Evolutionary conservation across 2,797 vertebrate species (phyloP).

Genomic region (Ctenochaetus hawaiiensis): DNA sequence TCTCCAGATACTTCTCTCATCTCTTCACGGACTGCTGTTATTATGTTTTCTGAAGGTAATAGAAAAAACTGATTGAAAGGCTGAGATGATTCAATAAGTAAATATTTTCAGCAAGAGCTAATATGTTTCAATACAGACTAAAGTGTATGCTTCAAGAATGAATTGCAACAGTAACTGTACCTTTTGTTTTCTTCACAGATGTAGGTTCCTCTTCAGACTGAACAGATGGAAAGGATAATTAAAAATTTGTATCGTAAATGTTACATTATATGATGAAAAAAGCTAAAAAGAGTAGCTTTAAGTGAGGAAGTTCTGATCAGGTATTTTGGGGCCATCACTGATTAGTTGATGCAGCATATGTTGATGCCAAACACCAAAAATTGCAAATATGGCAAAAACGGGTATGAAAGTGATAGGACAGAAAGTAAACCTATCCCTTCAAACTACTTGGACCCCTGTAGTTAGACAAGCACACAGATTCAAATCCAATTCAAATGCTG

Average conservation of each 20-base stretch:
- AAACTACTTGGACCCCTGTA: too few species aligned
- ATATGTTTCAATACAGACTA: neutral
- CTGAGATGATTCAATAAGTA: neutral
- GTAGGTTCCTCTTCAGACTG: constrained; percentile 79
- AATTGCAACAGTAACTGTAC: constrained; percentile 50
- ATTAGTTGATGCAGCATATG: too few species aligned
- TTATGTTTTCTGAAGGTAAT: constrained; percentile 65
- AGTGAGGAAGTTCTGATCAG: too few species aligned
- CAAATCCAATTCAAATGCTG: too few species aligned
- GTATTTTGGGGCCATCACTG: too few species aligned
- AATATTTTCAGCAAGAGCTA: neutral
- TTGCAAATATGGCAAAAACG: too few species aligned
- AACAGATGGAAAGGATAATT: constrained; percentile 32
- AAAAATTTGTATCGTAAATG: neutral
- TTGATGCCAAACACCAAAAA: too few species aligned
- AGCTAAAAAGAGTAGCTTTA: neutral
- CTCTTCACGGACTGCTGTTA: constrained; percentile 54
- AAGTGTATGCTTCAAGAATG: neutral
- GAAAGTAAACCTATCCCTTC: too few species aligned
- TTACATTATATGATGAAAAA: constrained; percentile 12
- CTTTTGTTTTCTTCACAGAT: constrained; percentile 85
- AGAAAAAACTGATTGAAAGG: constrained; percentile 17
- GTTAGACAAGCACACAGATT: too few species aligned
- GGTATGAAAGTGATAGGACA: too few species aligned
- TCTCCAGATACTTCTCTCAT: constrained; percentile 53